Percentiles rank a stretch among this genome's conserved stretches.
phyloP scores from a whole-genome alignment of 2,888 invertebrate species.

The Yponomeuta sedellus region DNA sequence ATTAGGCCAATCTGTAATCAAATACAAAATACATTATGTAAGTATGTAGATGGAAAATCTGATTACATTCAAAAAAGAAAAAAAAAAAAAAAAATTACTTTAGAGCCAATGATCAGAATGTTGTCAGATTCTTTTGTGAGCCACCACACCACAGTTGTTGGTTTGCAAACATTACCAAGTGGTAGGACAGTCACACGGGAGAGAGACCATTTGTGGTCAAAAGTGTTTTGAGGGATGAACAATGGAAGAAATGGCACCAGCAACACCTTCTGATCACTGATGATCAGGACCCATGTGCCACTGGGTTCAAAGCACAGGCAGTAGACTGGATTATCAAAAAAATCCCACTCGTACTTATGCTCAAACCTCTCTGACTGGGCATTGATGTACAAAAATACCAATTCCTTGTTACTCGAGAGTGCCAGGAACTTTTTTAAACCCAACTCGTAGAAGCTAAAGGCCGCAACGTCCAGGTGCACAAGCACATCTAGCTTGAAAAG shows the following conservation, averaged over 20 bases:
- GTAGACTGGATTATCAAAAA: constrained; percentile 73
- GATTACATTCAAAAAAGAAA: constrained; percentile 9
- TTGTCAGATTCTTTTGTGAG: constrained; percentile 83
- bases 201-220: constrained; percentile 68
- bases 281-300: constrained; percentile 84
- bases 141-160: constrained; percentile 85
- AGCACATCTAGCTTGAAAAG: constrained; percentile 68
- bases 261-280: constrained; percentile 71
- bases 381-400: constrained; percentile 59
- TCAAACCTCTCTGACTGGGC: constrained; percentile 54
- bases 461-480: constrained; percentile 53
- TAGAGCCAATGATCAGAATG: constrained; percentile 82
- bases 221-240: constrained; percentile 59
- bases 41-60: background rate
- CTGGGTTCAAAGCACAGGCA: constrained; percentile 90
- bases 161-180: constrained; percentile 56
- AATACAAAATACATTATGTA: constrained; percentile 19
- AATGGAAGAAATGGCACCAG: constrained; percentile 69
- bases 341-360: constrained; percentile 66
- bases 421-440: constrained; percentile 66
- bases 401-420: constrained; percentile 59
- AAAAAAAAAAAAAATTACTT: constrained; percentile 45
- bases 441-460: constrained; percentile 66
- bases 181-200: constrained; percentile 67
- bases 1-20: constrained; percentile 73